phyloP scores from a whole-genome alignment of 2,113 vertebrate species.

The Gymnorhina tibicen region DNA sequence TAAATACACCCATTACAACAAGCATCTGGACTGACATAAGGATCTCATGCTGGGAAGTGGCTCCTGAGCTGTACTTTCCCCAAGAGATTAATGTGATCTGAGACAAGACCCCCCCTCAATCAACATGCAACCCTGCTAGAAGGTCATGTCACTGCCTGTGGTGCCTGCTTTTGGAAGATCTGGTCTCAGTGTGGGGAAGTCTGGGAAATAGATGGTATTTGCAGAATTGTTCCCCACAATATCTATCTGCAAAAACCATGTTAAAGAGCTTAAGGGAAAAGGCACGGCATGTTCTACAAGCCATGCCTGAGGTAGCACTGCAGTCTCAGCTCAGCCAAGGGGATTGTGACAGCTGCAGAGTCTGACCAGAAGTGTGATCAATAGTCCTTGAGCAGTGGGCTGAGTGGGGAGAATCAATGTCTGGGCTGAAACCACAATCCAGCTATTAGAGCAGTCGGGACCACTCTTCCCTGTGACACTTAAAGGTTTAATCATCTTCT shows the following conservation, averaged over 20 bases:
- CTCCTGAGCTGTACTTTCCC: not conserved
- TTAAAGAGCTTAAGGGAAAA: not conserved
- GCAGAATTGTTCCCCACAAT: not conserved
- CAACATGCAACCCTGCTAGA: accelerated
- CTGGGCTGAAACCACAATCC: not conserved
- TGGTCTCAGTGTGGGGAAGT: not conserved
- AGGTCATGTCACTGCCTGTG: accelerated
- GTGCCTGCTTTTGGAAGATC: not conserved
- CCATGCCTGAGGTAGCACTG: not conserved
- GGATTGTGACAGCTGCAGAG: not conserved
- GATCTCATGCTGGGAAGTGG: accelerated
- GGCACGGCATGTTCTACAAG: not conserved
- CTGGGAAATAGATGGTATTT: not conserved
- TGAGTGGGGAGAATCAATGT: not conserved
- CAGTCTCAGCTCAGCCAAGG: not conserved
- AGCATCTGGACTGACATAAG: not conserved
- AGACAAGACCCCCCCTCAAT: accelerated
- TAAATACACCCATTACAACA: not conserved
- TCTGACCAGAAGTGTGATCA: not conserved
- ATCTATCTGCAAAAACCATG: not conserved
- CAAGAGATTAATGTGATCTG: not conserved
- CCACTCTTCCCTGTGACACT: accelerated
- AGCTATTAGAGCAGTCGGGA: not conserved
- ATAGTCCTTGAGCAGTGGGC: not conserved
- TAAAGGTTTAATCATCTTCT: not conserved